Conservation (phyloP, 2,888 invertebrate genomes). For the Smittia aterrima region DNA sequence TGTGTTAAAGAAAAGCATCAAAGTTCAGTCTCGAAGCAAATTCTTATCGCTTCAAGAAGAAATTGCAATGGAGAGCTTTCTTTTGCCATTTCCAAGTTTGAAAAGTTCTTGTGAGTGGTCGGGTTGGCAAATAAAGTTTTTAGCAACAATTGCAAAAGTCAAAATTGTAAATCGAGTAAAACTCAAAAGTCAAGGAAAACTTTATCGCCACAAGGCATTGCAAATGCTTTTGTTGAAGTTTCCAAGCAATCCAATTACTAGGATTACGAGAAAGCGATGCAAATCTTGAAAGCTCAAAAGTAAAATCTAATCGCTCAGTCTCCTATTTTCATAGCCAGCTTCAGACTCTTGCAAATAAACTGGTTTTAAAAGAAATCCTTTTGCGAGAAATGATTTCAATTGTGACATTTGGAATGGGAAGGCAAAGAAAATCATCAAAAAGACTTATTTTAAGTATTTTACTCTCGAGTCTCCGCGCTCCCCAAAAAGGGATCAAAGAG, state of each 20-base stretch:
- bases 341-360: conserved; percentile 19
- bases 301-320: conserved; percentile 21
- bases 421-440: neutral
- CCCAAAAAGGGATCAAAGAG: conserved; percentile 12
- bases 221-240: no score
- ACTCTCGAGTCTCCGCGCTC: neutral
- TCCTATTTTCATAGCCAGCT: neutral
- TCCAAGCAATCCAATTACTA: neutral
- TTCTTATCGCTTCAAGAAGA: no score
- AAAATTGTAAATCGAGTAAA: no score
- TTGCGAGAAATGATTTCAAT: conserved; percentile 25
- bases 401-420: neutral
- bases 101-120: no score
- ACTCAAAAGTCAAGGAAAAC: no score
- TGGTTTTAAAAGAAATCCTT: conserved; percentile 19
- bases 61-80: no score
- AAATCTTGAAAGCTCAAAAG: neutral
- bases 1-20: no score
- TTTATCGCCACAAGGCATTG: no score
- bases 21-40: no score
- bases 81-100: no score
- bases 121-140: no score
- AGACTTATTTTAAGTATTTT: conserved; percentile 4
- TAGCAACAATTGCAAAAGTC: no score
- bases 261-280: neutral